Evolutionary conservation across 2,113 vertebrate genomes (phyloP).

Genomic region (Phylloscopus trochilus): DNA sequence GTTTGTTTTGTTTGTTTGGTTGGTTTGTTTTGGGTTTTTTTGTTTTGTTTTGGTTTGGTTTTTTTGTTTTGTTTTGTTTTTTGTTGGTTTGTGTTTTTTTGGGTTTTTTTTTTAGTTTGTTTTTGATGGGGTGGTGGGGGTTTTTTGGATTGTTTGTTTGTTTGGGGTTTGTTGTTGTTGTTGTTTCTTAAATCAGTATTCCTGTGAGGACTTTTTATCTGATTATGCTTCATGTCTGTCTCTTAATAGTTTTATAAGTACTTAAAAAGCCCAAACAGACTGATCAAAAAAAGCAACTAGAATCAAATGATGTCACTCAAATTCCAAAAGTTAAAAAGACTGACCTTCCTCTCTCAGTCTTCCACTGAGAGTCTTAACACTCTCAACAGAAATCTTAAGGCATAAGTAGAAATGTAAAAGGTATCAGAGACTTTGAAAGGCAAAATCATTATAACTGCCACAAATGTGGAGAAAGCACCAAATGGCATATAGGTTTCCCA

Average conservation of each 20-base stretch:
- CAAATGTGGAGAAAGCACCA: not conserved
- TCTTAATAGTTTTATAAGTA: not conserved
- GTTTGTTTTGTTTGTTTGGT: not conserved
- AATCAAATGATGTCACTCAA: not conserved
- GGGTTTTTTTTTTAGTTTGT: not conserved
- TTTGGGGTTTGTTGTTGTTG: not conserved
- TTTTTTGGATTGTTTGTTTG: not conserved
- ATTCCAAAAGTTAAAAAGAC: not conserved
- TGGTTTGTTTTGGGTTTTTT: too few relatives aligned
- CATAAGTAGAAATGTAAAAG: not conserved
- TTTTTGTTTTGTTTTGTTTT: not conserved
- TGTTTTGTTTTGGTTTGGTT: not conserved
- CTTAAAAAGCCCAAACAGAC: not conserved
- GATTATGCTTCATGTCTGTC: not conserved
- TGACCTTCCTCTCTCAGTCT: not conserved
- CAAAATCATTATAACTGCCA: not conserved
- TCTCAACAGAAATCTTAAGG: not conserved
- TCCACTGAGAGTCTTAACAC: not conserved
- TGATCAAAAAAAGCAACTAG: not conserved
- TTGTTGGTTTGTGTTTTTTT: not conserved
- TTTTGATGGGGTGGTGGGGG: not conserved
- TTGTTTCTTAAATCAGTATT: not conserved
- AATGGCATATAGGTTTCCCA: not conserved
- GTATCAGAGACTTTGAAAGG: not conserved
- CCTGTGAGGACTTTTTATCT: not conserved